These are phyloP conservation scores for Drosophila antonietae DNA, from an alignment of 2,888 invertebrate genomes.

Conservation along the genomic window DNA sequence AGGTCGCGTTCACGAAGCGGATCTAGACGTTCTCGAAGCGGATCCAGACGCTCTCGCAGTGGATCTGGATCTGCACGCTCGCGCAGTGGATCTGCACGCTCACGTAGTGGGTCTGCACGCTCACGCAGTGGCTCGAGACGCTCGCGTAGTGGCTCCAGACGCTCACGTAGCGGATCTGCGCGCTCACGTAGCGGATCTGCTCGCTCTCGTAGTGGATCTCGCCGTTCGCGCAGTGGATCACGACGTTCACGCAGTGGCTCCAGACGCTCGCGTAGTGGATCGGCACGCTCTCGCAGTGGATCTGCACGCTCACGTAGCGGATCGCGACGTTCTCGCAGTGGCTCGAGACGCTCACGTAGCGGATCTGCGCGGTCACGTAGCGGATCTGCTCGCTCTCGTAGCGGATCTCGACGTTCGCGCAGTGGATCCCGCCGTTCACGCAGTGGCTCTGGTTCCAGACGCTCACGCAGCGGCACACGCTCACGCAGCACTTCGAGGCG, in stretches of 20 bases:
- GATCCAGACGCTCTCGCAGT: constrained; percentile 44
- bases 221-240: constrained; percentile 43
- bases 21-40: too few species aligned
- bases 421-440: constrained; percentile 57
- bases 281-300: constrained; percentile 66
- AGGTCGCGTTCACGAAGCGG: constrained; percentile 53
- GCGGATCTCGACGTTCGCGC: constrained; percentile 67
- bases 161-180: constrained; percentile 20
- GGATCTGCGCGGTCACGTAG: constrained; percentile 69
- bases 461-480: constrained; percentile 44
- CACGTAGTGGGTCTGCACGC: constrained; percentile 69
- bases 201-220: constrained; percentile 24
- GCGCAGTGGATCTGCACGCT: constrained; percentile 52
- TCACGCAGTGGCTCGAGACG: constrained; percentile 65
- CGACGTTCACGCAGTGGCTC: constrained; percentile 74
- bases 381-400: constrained; percentile 57
- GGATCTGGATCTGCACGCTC: constrained; percentile 31
- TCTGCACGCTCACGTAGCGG: constrained; percentile 55
- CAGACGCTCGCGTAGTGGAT: constrained; percentile 71
- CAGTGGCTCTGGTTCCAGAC: constrained; percentile 78
- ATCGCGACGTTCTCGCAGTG: constrained; percentile 55
- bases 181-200: constrained; percentile 55
- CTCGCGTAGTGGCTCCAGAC: constrained; percentile 61
- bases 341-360: constrained; percentile 42
- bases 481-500: constrained; percentile 49